Evolutionary conservation across 1,140 invertebrate species (phyloP).

Genomic region (Ruditapes philippinarum): DNA sequence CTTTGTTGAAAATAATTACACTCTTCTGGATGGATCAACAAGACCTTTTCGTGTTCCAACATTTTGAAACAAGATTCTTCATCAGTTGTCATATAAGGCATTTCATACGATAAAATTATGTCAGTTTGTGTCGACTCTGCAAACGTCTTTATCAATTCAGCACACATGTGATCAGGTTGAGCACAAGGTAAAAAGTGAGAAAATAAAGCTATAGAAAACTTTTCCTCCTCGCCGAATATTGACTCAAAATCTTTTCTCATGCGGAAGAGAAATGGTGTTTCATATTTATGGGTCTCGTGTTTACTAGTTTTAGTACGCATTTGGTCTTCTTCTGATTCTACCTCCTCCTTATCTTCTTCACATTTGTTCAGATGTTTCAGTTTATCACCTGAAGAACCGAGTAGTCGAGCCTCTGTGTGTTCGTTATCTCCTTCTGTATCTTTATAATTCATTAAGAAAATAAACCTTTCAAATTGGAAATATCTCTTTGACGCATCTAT

Average conservation of each 20-base stretch:
- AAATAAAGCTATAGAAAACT: neutral
- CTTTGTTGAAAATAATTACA: too few species aligned
- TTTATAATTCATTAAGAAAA: slow-evolving; percentile 1
- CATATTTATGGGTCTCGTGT: neutral
- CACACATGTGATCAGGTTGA: neutral
- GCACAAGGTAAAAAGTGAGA: neutral
- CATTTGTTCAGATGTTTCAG: neutral
- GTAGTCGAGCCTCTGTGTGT: slow-evolving; percentile 5
- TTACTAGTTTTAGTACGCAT: neutral
- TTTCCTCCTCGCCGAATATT: neutral
- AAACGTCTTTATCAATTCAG: neutral
- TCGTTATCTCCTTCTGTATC: neutral
- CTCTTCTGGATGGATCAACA: neutral
- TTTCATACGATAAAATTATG: slow-evolving; percentile 3
- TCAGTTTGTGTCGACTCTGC: neutral
- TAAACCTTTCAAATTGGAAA: neutral
- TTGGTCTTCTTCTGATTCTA: neutral
- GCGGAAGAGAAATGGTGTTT: neutral
- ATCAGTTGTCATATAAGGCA: slow-evolving; percentile 7
- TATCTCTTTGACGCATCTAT: slow-evolving; percentile 5
- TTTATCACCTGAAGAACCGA: neutral
- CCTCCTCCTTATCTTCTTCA: neutral
- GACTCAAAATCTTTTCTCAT: neutral
- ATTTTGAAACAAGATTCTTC: neutral
- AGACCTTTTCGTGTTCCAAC: neutral